Percentiles rank a stretch among this genome's conserved stretches.
Conservation (phyloP, 2,888 invertebrate species). For the Vannuccia rotundouncinata region DNA sequence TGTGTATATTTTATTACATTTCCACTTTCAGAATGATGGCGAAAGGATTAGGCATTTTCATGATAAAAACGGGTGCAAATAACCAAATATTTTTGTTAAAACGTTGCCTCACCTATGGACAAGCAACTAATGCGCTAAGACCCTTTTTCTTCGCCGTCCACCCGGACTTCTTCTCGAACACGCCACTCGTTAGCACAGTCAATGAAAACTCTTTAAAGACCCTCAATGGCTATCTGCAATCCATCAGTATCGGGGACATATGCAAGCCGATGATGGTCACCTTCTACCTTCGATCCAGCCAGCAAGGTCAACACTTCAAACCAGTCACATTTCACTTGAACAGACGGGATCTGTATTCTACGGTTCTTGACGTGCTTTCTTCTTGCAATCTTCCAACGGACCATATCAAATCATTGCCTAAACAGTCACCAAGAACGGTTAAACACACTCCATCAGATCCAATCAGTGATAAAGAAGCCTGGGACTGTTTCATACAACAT, state of each 20-base stretch:
- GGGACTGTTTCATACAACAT: background rate
- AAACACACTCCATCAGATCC: background rate
- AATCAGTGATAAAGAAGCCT: background rate
- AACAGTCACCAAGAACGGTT: too few species aligned
- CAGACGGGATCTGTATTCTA: background rate
- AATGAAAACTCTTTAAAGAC: background rate
- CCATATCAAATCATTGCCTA: background rate
- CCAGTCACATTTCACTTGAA: background rate
- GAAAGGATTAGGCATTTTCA: too few species aligned
- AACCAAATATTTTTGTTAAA: background rate
- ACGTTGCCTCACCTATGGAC: background rate
- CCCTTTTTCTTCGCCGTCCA: constrained; percentile 1
- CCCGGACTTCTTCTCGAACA: constrained; percentile 5
- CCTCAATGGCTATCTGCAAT: background rate
- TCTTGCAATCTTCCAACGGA: background rate
- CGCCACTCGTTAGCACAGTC: background rate
- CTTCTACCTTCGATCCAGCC: background rate
- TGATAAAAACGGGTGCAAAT: too few species aligned
- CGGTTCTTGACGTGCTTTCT: background rate
- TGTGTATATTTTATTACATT: too few species aligned
- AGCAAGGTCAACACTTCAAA: background rate
- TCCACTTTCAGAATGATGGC: too few species aligned
- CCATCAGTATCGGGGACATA: background rate
- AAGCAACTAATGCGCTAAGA: background rate
- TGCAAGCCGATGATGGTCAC: background rate